Percentiles rank a stretch among this genome's conserved stretches.
Conservation (phyloP, 2,888 invertebrate species). For the Sesia apiformis region DNA sequence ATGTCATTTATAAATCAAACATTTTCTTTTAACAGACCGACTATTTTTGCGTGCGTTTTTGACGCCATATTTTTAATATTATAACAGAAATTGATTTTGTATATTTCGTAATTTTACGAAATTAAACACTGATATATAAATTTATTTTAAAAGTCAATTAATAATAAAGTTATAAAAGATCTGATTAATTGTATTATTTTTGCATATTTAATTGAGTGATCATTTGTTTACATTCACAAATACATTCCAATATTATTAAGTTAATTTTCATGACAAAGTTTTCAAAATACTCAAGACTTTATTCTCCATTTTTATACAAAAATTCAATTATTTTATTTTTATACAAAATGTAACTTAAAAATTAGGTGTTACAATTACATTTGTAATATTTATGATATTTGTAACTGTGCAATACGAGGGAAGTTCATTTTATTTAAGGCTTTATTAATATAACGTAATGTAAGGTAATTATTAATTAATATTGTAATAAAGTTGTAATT, state of each 20-base stretch:
- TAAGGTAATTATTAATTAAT: slow-evolving; percentile 47
- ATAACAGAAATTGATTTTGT: too few species aligned
- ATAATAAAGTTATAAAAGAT: too few species aligned
- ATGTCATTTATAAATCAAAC: too few species aligned
- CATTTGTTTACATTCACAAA: neutral
- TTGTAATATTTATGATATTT: slow-evolving; percentile 46
- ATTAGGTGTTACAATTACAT: slow-evolving; percentile 33
- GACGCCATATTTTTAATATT: too few species aligned
- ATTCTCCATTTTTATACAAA: slow-evolving; percentile 15
- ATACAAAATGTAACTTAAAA: slow-evolving; percentile 21
- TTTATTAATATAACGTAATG: slow-evolving; percentile 47
- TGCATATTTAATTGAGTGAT: too few species aligned
- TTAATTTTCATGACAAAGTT: slow-evolving; percentile 3
- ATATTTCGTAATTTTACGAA: too few species aligned
- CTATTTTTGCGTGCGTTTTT: too few species aligned
- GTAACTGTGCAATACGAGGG: slow-evolving; percentile 64
- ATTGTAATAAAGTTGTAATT: slow-evolving; percentile 67
- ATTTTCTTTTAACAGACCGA: too few species aligned
- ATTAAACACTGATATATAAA: too few species aligned
- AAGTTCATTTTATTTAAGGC: slow-evolving; percentile 49
- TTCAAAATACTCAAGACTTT: slow-evolving; percentile 11
- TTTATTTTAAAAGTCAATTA: too few species aligned
- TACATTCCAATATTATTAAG: neutral
- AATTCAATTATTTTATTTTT: slow-evolving; percentile 7
- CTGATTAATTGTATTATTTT: too few species aligned